Evolutionary conservation across 2,113 vertebrate genomes (phyloP).

Genomic region (Oncorhynchus mykiss): DNA sequence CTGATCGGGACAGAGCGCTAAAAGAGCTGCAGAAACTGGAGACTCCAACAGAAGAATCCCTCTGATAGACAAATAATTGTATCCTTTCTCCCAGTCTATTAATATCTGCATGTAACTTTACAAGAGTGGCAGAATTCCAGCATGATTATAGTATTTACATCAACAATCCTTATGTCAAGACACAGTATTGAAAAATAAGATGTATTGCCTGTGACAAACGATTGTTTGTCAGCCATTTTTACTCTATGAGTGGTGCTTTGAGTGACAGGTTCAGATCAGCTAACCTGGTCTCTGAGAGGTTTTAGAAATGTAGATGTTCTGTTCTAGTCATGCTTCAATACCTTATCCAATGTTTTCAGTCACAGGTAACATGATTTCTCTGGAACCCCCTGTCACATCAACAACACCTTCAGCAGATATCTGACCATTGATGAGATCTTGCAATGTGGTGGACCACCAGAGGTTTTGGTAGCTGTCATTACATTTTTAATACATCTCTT

Average conservation of each 20-base stretch:
- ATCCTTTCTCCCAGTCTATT: slow-evolving; percentile 67
- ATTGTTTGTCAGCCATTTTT: too few relatives aligned
- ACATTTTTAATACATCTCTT: background rate
- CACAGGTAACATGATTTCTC: slow-evolving; percentile 73
- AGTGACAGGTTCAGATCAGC: too few relatives aligned
- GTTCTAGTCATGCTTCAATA: slow-evolving; percentile 22
- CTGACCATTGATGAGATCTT: background rate
- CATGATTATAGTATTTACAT: background rate
- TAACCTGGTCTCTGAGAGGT: too few relatives aligned
- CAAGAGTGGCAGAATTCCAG: background rate
- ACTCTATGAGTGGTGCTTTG: too few relatives aligned
- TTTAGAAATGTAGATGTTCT: too few relatives aligned
- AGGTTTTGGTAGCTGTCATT: background rate
- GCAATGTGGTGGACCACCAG: too few relatives aligned
- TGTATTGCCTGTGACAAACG: too few relatives aligned
- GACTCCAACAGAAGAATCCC: slow-evolving; percentile 71
- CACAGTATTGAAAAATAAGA: too few relatives aligned
- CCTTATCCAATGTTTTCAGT: slow-evolving; percentile 73
- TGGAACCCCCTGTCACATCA: background rate
- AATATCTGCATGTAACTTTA: too few relatives aligned
- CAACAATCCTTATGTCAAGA: too few relatives aligned
- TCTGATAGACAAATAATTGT: slow-evolving; percentile 77
- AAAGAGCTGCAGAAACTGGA: slow-evolving; percentile 81
- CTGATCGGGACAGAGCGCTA: slow-evolving; percentile 74
- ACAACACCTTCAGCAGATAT: background rate